Conservation (phyloP, 2,113 vertebrate species). For the Megalops atlanticus region DNA sequence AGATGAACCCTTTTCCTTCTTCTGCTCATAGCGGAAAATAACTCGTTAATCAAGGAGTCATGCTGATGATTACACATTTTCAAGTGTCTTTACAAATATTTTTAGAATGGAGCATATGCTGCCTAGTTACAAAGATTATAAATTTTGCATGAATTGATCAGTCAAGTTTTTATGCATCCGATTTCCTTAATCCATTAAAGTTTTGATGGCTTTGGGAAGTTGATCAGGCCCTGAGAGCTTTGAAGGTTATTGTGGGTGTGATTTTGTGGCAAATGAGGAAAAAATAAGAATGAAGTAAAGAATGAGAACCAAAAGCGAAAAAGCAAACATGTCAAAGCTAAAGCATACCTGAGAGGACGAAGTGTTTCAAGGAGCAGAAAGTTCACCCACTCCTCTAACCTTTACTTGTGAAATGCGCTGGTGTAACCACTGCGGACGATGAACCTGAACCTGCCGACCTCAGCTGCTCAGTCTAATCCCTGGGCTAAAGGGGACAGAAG, state of each 20-base stretch:
- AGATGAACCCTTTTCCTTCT: no score
- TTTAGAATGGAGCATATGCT: no score
- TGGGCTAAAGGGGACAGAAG: slow-evolving; percentile 11
- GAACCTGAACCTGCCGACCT: slow-evolving; percentile 40
- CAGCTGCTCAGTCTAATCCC: slow-evolving; percentile 18
- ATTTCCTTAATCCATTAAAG: no score
- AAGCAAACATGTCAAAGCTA: not conserved
- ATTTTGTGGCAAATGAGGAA: not conserved
- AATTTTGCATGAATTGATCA: no score
- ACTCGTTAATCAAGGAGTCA: no score
- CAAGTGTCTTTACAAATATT: no score
- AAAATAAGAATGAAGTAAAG: no score
- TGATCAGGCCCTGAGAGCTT: not conserved
- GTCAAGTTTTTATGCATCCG: no score
- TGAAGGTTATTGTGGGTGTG: not conserved
- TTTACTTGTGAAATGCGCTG: slow-evolving; percentile 4
- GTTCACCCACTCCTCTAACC: not conserved
- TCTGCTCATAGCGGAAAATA: no score
- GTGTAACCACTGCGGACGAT: slow-evolving; percentile 15
- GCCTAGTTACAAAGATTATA: no score
- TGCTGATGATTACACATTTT: no score
- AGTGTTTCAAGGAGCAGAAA: not conserved
- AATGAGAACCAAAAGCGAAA: not conserved
- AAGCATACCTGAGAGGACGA: not conserved
- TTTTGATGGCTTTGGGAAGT: no score